phyloP scores from a whole-genome alignment of 2,888 invertebrate species.

The Cyclophora albipunctata region DNA sequence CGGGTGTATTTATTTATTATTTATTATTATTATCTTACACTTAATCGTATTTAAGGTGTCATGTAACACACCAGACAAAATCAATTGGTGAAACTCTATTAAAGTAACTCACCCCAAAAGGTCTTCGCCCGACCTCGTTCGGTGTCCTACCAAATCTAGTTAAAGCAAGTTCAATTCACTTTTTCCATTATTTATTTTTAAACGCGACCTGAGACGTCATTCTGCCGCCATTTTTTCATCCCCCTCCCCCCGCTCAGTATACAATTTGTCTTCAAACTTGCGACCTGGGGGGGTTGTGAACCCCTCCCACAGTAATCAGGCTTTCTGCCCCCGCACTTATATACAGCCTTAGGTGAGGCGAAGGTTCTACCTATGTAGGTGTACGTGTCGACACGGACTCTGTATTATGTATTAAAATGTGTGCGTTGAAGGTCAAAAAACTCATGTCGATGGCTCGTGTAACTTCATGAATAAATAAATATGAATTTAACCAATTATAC shows the following conservation, averaged over 20 bases:
- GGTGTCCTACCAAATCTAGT: slow-evolving; percentile 10
- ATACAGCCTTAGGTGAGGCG: slow-evolving; percentile 53
- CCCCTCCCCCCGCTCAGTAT: slow-evolving; percentile 28
- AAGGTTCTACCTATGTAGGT: slow-evolving; percentile 19
- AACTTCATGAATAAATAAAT: too few relatives aligned
- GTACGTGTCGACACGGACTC: background rate
- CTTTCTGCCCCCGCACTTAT: slow-evolving; percentile 25
- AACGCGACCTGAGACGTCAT: slow-evolving; percentile 42
- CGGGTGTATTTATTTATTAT: too few relatives aligned
- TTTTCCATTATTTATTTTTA: slow-evolving; percentile 42
- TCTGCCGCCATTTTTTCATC: slow-evolving; percentile 51
- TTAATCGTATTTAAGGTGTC: too few relatives aligned
- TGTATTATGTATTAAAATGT: too few relatives aligned
- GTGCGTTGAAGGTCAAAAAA: too few relatives aligned
- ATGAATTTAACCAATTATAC: too few relatives aligned
- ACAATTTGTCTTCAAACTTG: slow-evolving; percentile 62
- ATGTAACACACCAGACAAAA: too few relatives aligned
- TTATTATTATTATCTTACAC: too few relatives aligned
- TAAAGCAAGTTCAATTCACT: slow-evolving; percentile 24
- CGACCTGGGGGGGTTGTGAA: slow-evolving; percentile 34
- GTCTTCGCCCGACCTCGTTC: too few relatives aligned
- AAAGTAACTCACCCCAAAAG: too few relatives aligned
- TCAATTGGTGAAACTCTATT: too few relatives aligned
- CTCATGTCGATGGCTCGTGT: too few relatives aligned
- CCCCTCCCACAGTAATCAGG: slow-evolving; percentile 26